Evolutionary conservation across 1,140 invertebrate species (phyloP).

Genomic region (Branchinecta lynchi): DNA sequence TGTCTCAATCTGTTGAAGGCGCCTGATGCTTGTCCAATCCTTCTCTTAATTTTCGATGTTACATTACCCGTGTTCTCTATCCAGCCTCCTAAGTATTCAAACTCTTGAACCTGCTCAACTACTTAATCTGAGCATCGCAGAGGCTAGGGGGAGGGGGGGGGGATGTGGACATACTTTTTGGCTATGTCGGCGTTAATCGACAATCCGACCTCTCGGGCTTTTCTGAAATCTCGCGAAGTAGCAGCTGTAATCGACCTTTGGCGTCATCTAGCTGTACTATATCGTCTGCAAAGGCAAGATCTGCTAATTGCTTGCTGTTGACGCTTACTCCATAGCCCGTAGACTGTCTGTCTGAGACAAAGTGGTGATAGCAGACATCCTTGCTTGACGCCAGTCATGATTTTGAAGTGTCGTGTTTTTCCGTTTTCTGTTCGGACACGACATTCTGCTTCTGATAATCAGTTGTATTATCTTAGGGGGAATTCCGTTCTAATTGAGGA

Average conservation of each 20-base stretch:
- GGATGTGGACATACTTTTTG: conserved; percentile 9
- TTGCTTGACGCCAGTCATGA: conserved; percentile 9
- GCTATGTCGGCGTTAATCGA: conserved; percentile 8
- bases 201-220: conserved; percentile 8
- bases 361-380: conserved; percentile 5
- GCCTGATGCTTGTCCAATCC: conserved; percentile 8
- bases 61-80: conserved; percentile 1
- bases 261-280: neutral
- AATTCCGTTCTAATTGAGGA: neutral
- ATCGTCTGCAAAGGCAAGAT: conserved; percentile 1
- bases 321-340: conserved; percentile 8
- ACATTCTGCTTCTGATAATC: conserved; percentile 9
- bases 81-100: conserved; percentile 9
- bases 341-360: neutral
- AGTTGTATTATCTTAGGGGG: conserved; percentile 6
- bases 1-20: conserved; percentile 1
- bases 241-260: conserved; percentile 1
- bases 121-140: neutral
- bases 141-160: neutral
- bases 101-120: neutral
- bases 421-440: conserved; percentile 5
- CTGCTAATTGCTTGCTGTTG: neutral
- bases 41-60: conserved; percentile 2
- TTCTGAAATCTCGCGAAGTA: conserved; percentile 1
- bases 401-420: neutral